phyloP scores from a whole-genome alignment of 2,888 invertebrate genomes.

The Atrina japonica region DNA sequence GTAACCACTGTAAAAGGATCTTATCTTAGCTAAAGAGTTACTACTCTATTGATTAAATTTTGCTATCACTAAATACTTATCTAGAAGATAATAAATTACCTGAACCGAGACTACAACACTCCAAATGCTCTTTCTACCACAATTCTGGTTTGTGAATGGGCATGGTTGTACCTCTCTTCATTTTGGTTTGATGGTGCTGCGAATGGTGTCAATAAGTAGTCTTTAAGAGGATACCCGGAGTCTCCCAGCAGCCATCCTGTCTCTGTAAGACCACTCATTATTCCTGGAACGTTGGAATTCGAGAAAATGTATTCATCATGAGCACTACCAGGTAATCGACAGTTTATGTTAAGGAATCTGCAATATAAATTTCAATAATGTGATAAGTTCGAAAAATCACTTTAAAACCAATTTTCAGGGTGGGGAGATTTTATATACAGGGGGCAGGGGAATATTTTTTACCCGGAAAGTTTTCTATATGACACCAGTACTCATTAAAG shows the following conservation, averaged over 20 bases:
- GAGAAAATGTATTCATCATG: slow-evolving; percentile 8
- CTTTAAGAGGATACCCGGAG: slow-evolving; percentile 30
- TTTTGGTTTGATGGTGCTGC: neutral
- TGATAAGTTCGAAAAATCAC: neutral
- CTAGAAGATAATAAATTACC: slow-evolving; percentile 7
- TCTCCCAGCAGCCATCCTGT: slow-evolving; percentile 22
- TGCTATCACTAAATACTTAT: too few species aligned
- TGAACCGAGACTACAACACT: slow-evolving; percentile 25
- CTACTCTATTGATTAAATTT: too few species aligned
- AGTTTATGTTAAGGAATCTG: slow-evolving; percentile 20
- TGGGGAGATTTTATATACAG: too few species aligned
- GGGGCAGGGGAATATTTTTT: too few species aligned
- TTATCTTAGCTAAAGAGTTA: too few species aligned
- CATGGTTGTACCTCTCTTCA: slow-evolving; percentile 15
- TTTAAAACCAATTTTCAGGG: too few species aligned
- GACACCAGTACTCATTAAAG: too few species aligned
- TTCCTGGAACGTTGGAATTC: slow-evolving; percentile 1
- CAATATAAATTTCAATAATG: neutral
- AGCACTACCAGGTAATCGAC: slow-evolving; percentile 3
- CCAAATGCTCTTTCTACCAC: slow-evolving; percentile 34
- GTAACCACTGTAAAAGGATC: too few species aligned
- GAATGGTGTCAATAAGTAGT: slow-evolving; percentile 22
- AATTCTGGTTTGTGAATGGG: slow-evolving; percentile 18
- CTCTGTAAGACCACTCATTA: neutral
- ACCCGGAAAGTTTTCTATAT: too few species aligned